Evolutionary conservation across 2,888 invertebrate genomes (phyloP), one percentile per base, ranked within the genome.

Genomic region (Epinotia brunnichana): DNA sequence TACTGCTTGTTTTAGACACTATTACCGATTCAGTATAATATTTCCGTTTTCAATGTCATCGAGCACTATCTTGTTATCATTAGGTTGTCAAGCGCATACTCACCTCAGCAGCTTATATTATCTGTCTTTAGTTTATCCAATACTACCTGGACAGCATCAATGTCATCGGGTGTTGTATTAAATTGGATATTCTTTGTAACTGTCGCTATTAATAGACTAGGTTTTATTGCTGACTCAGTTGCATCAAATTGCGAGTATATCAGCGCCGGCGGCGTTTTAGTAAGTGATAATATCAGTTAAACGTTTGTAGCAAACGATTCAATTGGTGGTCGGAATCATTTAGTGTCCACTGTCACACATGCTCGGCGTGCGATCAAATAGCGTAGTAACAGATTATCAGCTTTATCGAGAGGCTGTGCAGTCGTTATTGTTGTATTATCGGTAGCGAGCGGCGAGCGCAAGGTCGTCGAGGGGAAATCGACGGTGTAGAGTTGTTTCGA

Each of bases 391-490:
- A 78, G 78, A 82, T 84, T 82, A 81, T 79, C 77, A 78, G 77
- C 53, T 74, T 80, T 83, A 83, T 82, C 81, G 81, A 78, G 77
- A 76, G 79, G 81, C 80, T 79, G 81, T 82, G 79, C 76, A 75
- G 82, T 80, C 48, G 4, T 77, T 78, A 83, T 84, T 87, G 84
- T 87, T 87, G 86, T 87, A 82, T 84, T 80, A 79, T 78, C 80
- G 83, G 79, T 59, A 83, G 82, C 80, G 84, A 81, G 79, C 81
- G 79, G 85, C 82, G 78, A 80, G 83, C 82, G 83, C 92, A 92
- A 92, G 92, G 93, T 90, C 91, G 87, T 85, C 85, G 88, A 91
- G 88, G 92, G 92, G 90, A 92, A 92, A 92, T 88, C 86, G 87
- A 86, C 86, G 84, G 82, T 69, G 69, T 68, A 35, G 82, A 83